These are phyloP conservation scores for Meandrina meandrites DNA, from an alignment of 92 coral and sea anemone genomes.

Conservation along the genomic window DNA sequence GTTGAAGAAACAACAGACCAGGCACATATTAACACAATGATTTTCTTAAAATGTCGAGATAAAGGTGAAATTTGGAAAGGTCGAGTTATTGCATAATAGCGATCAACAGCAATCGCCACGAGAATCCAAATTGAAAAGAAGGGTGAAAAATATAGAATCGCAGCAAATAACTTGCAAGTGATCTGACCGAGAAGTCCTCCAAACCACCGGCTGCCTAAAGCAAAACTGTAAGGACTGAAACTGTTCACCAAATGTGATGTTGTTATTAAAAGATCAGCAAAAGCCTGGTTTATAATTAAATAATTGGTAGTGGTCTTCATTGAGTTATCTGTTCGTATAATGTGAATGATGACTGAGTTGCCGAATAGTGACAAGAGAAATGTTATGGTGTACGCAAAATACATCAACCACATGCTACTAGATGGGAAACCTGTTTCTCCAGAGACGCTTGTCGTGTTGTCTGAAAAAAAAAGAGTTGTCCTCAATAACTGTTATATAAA, in stretches of 20 bases:
- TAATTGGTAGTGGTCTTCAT: neutral
- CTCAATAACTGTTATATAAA: no score
- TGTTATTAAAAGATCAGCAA: neutral
- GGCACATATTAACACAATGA: neutral
- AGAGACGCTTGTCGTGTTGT: neutral
- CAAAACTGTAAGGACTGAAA: neutral
- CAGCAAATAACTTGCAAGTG: neutral
- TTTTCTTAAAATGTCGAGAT: conserved; percentile 11
- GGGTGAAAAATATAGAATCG: neutral
- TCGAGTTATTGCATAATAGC: conserved; percentile 1
- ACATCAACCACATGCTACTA: neutral
- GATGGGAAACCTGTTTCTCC: neutral
- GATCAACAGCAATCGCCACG: conserved; percentile 15
- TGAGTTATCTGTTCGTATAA: neutral
- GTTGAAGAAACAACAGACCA: neutral
- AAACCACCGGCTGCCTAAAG: neutral
- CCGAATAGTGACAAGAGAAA: neutral
- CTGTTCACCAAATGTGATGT: neutral
- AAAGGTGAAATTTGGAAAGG: neutral
- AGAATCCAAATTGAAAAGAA: neutral
- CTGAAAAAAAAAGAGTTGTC: neutral
- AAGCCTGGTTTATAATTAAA: neutral
- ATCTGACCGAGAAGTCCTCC: neutral
- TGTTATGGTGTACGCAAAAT: neutral
- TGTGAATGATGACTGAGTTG: neutral